These are phyloP conservation scores for Parnassius apollo DNA, from an alignment of 2,888 invertebrate species.

Conservation along the genomic window DNA sequence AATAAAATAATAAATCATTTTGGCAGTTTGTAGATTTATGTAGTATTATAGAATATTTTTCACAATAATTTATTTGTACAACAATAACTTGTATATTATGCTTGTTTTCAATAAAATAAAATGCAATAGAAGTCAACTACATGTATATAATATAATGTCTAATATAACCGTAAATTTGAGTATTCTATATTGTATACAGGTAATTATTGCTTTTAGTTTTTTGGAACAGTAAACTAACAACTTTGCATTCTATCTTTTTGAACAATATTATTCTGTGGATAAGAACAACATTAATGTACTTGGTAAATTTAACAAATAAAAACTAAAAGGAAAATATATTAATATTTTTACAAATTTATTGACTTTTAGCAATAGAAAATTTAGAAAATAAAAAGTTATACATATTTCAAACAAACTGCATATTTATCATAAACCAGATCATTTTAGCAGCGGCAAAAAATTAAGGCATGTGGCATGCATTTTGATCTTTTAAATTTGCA, in stretches of 20 bases:
- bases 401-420: slow-evolving; percentile 16
- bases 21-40: slow-evolving; percentile 77
- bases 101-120: slow-evolving; percentile 73
- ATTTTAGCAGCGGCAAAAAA: slow-evolving; percentile 19
- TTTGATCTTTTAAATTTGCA: slow-evolving; percentile 19
- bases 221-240: background rate
- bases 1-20: slow-evolving; percentile 1
- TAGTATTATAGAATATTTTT: slow-evolving; percentile 71
- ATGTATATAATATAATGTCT: too few species aligned
- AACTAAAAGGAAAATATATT: background rate
- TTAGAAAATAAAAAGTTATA: slow-evolving; percentile 6
- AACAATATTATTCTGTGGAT: slow-evolving; percentile 7
- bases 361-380: background rate
- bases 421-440: slow-evolving; percentile 13
- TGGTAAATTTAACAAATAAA: slow-evolving; percentile 1
- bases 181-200: too few species aligned
- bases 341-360: background rate
- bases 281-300: background rate
- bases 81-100: slow-evolving; percentile 58
- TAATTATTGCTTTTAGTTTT: too few species aligned
- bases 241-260: slow-evolving; percentile 10
- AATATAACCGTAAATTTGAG: too few species aligned
- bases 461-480: slow-evolving; percentile 9
- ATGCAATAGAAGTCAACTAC: slow-evolving; percentile 63
- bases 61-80: slow-evolving; percentile 75